Base-by-base conservation (phyloP, 2,113 vertebrate species). In the Carettochelys insculpta region DNA sequence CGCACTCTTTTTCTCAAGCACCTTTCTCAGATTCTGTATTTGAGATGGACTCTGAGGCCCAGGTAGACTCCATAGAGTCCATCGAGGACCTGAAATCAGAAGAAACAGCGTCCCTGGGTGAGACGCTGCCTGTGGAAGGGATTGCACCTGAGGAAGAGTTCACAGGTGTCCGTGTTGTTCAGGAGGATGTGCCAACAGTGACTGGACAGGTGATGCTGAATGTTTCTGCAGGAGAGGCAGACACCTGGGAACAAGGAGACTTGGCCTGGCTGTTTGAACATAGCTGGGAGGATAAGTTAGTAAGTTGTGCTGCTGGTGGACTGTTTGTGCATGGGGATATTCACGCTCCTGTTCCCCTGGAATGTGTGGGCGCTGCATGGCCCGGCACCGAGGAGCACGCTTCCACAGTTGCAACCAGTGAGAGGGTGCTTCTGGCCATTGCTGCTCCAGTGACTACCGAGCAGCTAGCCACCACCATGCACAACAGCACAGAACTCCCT, bases 191-290 rank as follows among this genome's bases (percentile, higher is more conserved):
- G 2, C 7, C 51, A 1, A 4, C 16, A 71, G 80, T 31, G 53
- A 68, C 84, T 34, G 25, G 3, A 47, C 50, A 92, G 61, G 58
- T 53, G 79, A 80, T 19, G 75, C 83, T 11, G 34, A 65, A 22
- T 13, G 7, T 82, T 53, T 52, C 80, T 14, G 83, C 53, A 16
- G 65, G 25, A 45, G 89, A 84, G 53, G 38, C 61, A n/a, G 58
- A 34, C 14, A 4, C 92, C 52, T 80, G 92, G 56, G 95, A 96
- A 81, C 89, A 61, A 0, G 95, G 87, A 94, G 94, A 94, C 54
- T 83, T 93, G 71, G 91, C 92, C 43, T 86, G 92, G 79, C 87
- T 96, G 52, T 96, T 91, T 56, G 71, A 11, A 86, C 3, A 80
- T 0, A 8, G 31, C 82, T 78, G 89, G 85, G 96, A 93, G 43